phyloP scores from a whole-genome alignment of 1,140 invertebrate genomes.

The Magallana angulata region DNA sequence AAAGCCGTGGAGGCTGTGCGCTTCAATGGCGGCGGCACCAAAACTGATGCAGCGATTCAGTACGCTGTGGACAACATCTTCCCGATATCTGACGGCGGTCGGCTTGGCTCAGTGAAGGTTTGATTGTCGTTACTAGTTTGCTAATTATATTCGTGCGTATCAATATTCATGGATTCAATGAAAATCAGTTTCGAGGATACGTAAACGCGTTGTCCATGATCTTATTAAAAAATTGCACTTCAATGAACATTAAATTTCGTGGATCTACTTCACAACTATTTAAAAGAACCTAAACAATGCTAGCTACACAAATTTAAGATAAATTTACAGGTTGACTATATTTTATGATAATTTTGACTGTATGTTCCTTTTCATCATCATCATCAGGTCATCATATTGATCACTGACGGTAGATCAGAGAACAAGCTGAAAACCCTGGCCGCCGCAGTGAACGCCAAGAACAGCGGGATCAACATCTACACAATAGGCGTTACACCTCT shows the following conservation, averaged over 20 bases:
- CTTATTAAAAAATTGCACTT: too few relatives aligned
- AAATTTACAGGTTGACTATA: too few relatives aligned
- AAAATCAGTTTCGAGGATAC: too few relatives aligned
- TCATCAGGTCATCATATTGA: conserved; percentile 55
- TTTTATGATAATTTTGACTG: too few relatives aligned
- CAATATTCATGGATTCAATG: too few relatives aligned
- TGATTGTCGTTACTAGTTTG: background rate
- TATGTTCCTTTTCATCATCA: too few relatives aligned
- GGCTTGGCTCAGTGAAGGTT: conserved; percentile 60
- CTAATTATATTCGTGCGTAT: too few relatives aligned
- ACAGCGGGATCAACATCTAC: conserved; percentile 54
- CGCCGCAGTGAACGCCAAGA: conserved; percentile 39
- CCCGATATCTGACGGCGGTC: conserved; percentile 48
- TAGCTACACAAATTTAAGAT: too few relatives aligned
- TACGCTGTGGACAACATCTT: conserved; percentile 57
- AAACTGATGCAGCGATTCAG: conserved; percentile 62
- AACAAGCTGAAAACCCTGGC: conserved; percentile 50
- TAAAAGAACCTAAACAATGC: too few relatives aligned
- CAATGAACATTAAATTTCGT: too few relatives aligned
- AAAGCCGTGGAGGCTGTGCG: conserved; percentile 57
- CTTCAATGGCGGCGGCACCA: conserved; percentile 63
- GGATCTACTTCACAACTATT: too few relatives aligned
- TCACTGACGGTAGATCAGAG: conserved; percentile 61
- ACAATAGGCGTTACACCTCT: conserved; percentile 59
- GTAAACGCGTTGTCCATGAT: too few relatives aligned